A percentile compares a stretch with the other conserved stretches of the same genome.
Evolutionary conservation across 2,113 vertebrate genomes (phyloP).

Genomic region (Gobio gobio): DNA sequence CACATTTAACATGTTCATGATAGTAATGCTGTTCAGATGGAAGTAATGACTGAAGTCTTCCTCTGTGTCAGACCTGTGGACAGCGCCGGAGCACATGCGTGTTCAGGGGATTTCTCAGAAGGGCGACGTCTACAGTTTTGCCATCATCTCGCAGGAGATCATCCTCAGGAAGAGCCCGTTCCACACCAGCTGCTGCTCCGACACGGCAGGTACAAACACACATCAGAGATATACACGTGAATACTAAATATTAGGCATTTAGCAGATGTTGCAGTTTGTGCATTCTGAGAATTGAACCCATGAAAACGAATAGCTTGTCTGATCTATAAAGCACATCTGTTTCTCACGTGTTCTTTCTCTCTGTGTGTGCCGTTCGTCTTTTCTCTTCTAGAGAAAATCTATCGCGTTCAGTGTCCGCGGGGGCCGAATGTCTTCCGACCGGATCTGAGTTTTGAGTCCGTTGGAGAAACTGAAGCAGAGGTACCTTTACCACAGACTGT

Average conservation of each 20-base stretch:
- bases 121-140: slow-evolving; percentile 94
- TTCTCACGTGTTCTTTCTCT: no score
- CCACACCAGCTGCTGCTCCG: slow-evolving; percentile 75
- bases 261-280: background rate
- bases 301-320: no score
- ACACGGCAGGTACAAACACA: slow-evolving; percentile 63
- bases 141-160: slow-evolving; percentile 94
- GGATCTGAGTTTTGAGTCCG: slow-evolving; percentile 84
- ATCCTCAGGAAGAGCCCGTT: slow-evolving; percentile 84
- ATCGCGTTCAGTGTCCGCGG: slow-evolving; percentile 80
- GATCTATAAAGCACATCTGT: no score
- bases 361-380: background rate
- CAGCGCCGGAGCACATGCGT: slow-evolving; percentile 91
- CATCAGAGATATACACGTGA: background rate
- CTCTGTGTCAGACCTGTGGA: slow-evolving; percentile 86
- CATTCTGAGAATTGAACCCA: background rate
- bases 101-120: slow-evolving; percentile 87
- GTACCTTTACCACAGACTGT: slow-evolving; percentile 68
- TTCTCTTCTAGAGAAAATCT: slow-evolving; percentile 84
- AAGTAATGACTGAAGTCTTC: background rate
- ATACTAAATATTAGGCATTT: background rate
- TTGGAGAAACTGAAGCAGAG: slow-evolving; percentile 84
- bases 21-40: no score
- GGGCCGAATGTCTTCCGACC: slow-evolving; percentile 80
- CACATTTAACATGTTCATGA: background rate